Conservation (phyloP, 2,888 invertebrate genomes). For the Clivina fossor region DNA sequence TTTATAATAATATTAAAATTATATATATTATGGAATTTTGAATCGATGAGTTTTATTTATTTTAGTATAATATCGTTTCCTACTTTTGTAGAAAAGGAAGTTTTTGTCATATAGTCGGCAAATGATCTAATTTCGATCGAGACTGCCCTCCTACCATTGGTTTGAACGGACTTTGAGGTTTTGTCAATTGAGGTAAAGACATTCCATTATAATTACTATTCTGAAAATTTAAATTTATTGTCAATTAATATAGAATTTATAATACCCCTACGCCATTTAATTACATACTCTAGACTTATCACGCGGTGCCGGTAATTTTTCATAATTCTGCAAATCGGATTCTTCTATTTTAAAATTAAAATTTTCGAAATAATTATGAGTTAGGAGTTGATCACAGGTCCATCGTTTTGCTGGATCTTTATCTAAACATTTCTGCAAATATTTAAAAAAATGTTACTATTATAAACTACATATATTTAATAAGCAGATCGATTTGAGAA, state of each 20-base stretch:
- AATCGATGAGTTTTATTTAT: too few species aligned
- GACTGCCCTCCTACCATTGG: slow-evolving; percentile 52
- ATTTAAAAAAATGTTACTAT: too few species aligned
- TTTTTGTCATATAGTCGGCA: slow-evolving; percentile 73
- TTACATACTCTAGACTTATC: slow-evolving; percentile 64
- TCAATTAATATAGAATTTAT: slow-evolving; percentile 41
- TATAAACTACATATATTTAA: too few species aligned
- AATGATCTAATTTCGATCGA: slow-evolving; percentile 62
- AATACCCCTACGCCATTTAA: slow-evolving; percentile 54
- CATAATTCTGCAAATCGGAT: slow-evolving; percentile 63
- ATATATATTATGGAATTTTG: slow-evolving; percentile 10
- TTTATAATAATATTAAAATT: slow-evolving; percentile 31
- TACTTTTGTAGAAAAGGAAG: slow-evolving; percentile 47
- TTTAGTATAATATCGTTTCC: slow-evolving; percentile 2
- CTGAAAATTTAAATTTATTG: too few species aligned
- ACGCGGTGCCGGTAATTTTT: slow-evolving; percentile 58
- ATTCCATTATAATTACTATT: slow-evolving; percentile 60
- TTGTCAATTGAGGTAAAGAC: slow-evolving; percentile 68
- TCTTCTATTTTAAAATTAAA: slow-evolving; percentile 81
- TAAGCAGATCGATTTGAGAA: too few species aligned
- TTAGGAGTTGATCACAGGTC: slow-evolving; percentile 87
- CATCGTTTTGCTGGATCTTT: slow-evolving; percentile 90
- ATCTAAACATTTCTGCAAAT: slow-evolving; percentile 84
- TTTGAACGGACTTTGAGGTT: slow-evolving; percentile 58
- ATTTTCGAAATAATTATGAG: slow-evolving; percentile 90